A percentile compares a stretch with the other conserved stretches of the same genome.
These are phyloP conservation scores for Microtus ochrogaster DNA, from an alignment of 2,113 vertebrate species.

Conservation along the genomic window DNA sequence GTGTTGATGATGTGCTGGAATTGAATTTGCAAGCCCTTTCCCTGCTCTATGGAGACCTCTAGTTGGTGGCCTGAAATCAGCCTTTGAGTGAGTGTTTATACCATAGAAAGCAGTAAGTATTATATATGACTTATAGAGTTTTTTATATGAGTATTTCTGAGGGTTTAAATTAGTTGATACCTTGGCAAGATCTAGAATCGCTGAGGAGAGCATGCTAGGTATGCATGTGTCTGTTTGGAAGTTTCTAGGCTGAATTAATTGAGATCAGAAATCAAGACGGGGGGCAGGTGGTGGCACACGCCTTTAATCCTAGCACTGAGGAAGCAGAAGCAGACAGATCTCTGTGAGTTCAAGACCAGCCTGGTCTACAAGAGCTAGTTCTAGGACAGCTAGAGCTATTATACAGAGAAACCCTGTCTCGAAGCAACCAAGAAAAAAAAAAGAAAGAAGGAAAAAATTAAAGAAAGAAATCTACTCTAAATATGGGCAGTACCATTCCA, in stretches of 20 bases:
- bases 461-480: neutral
- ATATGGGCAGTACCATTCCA: too few species aligned
- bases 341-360: too few species aligned
- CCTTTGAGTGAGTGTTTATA: neutral
- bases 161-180: neutral
- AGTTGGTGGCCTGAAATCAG: neutral
- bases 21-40: neutral
- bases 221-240: neutral
- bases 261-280: neutral
- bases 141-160: neutral
- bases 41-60: neutral
- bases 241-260: neutral
- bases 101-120: neutral
- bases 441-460: too few species aligned
- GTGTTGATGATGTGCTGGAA: neutral
- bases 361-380: too few species aligned
- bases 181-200: neutral
- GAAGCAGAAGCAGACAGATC: too few species aligned
- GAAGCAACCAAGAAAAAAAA: too few species aligned
- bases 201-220: neutral
- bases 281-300: too few species aligned
- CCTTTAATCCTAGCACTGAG: too few species aligned
- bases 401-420: too few species aligned
- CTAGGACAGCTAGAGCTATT: too few species aligned
- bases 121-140: too few species aligned